Evolutionary conservation across 1,140 invertebrate genomes (phyloP).

Genomic region (Bombus picipes): DNA sequence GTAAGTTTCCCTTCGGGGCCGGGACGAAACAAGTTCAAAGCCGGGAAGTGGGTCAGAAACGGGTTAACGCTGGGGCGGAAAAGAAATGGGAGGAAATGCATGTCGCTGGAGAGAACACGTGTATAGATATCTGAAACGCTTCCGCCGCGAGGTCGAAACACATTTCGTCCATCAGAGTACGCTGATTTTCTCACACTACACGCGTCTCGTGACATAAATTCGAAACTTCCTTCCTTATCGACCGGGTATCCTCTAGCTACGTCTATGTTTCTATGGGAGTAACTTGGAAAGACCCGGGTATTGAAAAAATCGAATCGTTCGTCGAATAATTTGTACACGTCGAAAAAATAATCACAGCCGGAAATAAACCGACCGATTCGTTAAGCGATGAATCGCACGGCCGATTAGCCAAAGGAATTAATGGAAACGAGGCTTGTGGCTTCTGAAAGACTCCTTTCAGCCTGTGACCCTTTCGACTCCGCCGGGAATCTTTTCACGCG

Average conservation of each 20-base stretch:
- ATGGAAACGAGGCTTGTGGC: not conserved
- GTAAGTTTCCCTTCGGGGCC: not conserved
- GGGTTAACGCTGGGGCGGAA: not conserved
- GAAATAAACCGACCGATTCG: not conserved
- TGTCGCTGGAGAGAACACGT: not conserved
- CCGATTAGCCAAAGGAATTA: slow-evolving; percentile 7
- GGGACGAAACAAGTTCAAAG: slow-evolving; percentile 21
- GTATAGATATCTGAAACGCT: not conserved
- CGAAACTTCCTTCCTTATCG: not conserved
- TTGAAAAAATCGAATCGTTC: not conserved
- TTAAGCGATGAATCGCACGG: not conserved
- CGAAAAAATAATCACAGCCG: not conserved
- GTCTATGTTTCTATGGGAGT: too few relatives aligned
- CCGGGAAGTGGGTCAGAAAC: slow-evolving; percentile 31
- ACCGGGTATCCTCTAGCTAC: too few relatives aligned
- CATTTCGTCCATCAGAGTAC: slow-evolving; percentile 27
- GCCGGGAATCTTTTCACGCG: not conserved
- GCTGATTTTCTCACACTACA: slow-evolving; percentile 10
- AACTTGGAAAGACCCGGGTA: too few relatives aligned
- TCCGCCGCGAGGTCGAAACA: not conserved
- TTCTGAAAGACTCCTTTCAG: not conserved
- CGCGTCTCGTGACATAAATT: not conserved
- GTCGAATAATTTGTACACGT: not conserved
- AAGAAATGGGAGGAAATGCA: not conserved
- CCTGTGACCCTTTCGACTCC: not conserved